Evolutionary conservation across 2,888 invertebrate species (phyloP).

Genomic region (Mythimna vitellina): DNA sequence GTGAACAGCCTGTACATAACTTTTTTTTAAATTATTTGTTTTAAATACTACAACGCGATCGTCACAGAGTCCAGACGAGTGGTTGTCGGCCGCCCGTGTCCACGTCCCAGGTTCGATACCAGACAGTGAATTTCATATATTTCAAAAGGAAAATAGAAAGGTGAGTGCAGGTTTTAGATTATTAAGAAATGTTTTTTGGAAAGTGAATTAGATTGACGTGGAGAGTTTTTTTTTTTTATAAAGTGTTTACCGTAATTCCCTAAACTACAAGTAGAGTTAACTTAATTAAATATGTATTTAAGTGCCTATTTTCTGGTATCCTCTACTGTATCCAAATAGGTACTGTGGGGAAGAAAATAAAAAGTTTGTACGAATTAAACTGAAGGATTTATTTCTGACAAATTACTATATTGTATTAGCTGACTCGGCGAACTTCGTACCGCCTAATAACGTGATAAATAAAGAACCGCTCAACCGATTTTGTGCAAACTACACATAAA

Average conservation of each 20-base stretch:
- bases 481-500: no score
- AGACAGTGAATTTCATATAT: constrained; percentile 54
- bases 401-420: no score
- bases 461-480: no score
- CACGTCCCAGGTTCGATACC: constrained; percentile 68
- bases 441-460: no score
- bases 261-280: not conserved
- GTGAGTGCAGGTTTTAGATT: constrained; percentile 43
- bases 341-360: no score
- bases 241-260: constrained; percentile 2
- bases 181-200: not conserved
- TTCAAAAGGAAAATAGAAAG: constrained; percentile 59
- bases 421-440: no score
- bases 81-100: constrained; percentile 79
- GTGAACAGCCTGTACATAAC: constrained; percentile 71
- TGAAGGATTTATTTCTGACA: no score
- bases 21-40: constrained; percentile 77
- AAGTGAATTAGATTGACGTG: constrained; percentile 12
- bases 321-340: no score
- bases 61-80: constrained; percentile 72
- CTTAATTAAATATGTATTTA: not conserved
- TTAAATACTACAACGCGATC: constrained; percentile 77
- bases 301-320: not conserved
- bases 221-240: not conserved
- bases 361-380: no score